phyloP scores from a whole-genome alignment of 2,113 vertebrate species.

The Manacus vitellinus region DNA sequence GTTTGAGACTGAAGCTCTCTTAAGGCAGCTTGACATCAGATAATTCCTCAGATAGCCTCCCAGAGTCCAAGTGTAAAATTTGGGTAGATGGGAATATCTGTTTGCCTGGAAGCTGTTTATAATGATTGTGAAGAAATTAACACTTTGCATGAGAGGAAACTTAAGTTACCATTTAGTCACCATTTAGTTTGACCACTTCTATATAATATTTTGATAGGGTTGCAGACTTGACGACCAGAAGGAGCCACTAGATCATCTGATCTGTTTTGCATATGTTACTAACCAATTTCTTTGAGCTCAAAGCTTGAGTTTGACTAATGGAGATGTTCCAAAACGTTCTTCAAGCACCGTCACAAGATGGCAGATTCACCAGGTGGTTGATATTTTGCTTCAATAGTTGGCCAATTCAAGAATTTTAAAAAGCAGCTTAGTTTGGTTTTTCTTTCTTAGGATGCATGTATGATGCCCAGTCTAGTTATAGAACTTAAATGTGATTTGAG shows the following conservation, averaged over 20 bases:
- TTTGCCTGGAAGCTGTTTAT: background rate
- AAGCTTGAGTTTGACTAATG: background rate
- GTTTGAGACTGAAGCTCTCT: background rate
- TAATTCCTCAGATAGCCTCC: background rate
- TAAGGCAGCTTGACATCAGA: background rate
- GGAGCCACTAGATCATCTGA: background rate
- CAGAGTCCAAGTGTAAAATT: background rate
- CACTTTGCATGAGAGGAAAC: background rate
- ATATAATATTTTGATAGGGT: rapidly evolving
- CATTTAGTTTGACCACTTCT: background rate
- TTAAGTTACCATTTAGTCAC: background rate
- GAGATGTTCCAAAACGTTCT: background rate
- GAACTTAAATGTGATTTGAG: background rate
- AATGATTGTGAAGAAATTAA: background rate
- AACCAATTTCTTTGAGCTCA: background rate
- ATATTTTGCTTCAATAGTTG: background rate
- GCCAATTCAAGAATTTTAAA: background rate
- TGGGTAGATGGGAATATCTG: background rate
- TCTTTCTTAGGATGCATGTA: background rate
- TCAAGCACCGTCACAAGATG: background rate
- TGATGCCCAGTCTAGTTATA: background rate
- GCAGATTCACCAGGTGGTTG: background rate
- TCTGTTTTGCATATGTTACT: background rate
- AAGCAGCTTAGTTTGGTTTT: background rate
- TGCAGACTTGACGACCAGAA: background rate